These are phyloP conservation scores for Parauchenoglanis ngamensis DNA, from an alignment of 2,797 vertebrate species.

Conservation along the genomic window DNA sequence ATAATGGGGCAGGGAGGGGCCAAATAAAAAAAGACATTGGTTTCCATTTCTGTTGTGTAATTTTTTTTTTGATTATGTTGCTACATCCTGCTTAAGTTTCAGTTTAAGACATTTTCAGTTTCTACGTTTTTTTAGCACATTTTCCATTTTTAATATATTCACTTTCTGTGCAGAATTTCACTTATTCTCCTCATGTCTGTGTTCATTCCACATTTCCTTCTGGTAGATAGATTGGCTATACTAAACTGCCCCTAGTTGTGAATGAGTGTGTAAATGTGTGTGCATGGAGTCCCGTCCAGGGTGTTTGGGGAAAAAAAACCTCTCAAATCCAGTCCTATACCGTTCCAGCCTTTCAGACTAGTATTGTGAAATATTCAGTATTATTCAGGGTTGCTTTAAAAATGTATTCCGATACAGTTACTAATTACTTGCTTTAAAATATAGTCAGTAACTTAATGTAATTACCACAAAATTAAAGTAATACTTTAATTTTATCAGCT, in stretches of 20 bases:
- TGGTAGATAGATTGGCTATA: neutral
- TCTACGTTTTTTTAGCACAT: neutral
- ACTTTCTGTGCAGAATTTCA: neutral
- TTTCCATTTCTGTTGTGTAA: slow-evolving; percentile 18
- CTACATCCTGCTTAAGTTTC: slow-evolving; percentile 28
- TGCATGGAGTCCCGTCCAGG: neutral
- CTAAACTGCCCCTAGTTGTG: neutral
- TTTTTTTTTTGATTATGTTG: slow-evolving; percentile 14
- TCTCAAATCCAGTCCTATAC: neutral
- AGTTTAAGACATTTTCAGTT: neutral
- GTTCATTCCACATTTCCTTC: neutral
- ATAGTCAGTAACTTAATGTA: too few relatives aligned
- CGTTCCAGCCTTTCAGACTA: neutral
- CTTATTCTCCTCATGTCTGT: neutral
- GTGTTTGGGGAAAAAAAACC: neutral
- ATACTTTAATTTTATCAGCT: too few relatives aligned
- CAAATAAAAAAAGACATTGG: neutral
- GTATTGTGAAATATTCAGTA: neutral
- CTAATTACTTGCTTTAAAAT: too few relatives aligned
- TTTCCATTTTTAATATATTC: neutral
- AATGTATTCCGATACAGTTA: too few relatives aligned
- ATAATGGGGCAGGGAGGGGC: slow-evolving; percentile 23
- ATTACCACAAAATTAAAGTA: too few relatives aligned
- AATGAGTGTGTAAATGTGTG: neutral
- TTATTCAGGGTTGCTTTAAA: too few relatives aligned